phyloP scores from a whole-genome alignment of 2,888 invertebrate genomes.

The Tinea pellionella region DNA sequence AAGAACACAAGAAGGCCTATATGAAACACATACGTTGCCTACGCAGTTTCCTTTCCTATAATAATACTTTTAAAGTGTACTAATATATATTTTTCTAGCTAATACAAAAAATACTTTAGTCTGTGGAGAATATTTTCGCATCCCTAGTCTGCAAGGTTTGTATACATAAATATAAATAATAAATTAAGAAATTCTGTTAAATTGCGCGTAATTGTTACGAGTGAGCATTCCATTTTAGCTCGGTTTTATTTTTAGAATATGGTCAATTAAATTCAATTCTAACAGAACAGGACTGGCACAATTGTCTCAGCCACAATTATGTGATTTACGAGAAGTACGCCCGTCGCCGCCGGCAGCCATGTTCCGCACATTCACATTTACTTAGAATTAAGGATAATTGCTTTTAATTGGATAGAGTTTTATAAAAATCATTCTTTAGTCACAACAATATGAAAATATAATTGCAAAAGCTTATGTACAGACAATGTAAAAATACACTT shows the following conservation, averaged over 20 bases:
- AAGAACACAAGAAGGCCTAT: no score
- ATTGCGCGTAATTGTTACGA: not conserved
- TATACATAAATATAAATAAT: no score
- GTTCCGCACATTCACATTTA: slow-evolving; percentile 9
- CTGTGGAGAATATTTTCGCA: no score
- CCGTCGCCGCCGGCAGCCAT: not conserved
- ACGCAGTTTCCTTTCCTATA: no score
- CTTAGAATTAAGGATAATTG: slow-evolving; percentile 3
- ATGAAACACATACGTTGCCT: no score
- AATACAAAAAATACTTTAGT: no score
- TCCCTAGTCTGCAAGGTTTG: no score
- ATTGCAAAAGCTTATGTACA: no score
- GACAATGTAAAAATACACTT: no score
- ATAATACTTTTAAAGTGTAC: no score
- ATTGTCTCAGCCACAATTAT: slow-evolving; percentile 54
- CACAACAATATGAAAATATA: not conserved
- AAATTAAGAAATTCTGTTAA: not conserved
- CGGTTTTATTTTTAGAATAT: slow-evolving; percentile 45
- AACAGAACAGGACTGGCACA: slow-evolving; percentile 26
- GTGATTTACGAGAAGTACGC: slow-evolving; percentile 41
- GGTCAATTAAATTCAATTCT: slow-evolving; percentile 62
- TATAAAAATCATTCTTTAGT: not conserved
- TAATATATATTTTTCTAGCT: no score
- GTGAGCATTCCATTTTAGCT: not conserved
- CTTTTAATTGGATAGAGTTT: slow-evolving; percentile 11